Base-by-base conservation (phyloP, 2,888 invertebrate species). In the Latrodectus hesperus region DNA sequence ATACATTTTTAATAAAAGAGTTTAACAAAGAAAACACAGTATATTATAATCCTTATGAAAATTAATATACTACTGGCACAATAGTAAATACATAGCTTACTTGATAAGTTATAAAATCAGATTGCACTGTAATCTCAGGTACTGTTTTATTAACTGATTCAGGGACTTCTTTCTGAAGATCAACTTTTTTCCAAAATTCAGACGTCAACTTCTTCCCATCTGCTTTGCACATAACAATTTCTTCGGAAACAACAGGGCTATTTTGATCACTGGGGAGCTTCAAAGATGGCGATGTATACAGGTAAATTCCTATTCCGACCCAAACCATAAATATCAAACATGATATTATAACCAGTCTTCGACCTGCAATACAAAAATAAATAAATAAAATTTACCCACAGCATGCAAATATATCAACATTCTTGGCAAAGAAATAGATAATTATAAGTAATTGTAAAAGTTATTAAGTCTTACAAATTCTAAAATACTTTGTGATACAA, bases 111-210 rank as follows among this genome's bases (percentile, higher is more conserved):
- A 75, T 51, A 52, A 76, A 80, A 67, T 79, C 73, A 16, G 76
- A 70, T 64, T 72, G 52, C 17, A 86, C 80, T 16, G 64, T 22
- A 10, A 80, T 70, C 11, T 65, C 8, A 70, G 73, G 49, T 5
- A 49, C 26, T 22, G 55, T 53, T 16, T 16, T 26, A 14, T 17
- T 80, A 10, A 76, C 14, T n/a, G 65, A 52, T 64, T 72, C 53
- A 12, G 86, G 86, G 72, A 81, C 71, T 22, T 76, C 55, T 38
- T 65, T 70, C 16, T 49, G 51, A 49, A 81, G 76, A 49, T 86
- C 53, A 51, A 86, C 60, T 17, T 76, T 64, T 16, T 70, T 51
- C 86, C 86, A 86, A 76, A 86, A 86, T 16, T 68, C 22, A 11
- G 80, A 9, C 16, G 71, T 71, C 17, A 76, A 16, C 60, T 81